A percentile compares a stretch with the other conserved stretches of the same genome.
Evolutionary conservation across 1,140 invertebrate genomes (phyloP).

Genomic region (Periplaneta americana): DNA sequence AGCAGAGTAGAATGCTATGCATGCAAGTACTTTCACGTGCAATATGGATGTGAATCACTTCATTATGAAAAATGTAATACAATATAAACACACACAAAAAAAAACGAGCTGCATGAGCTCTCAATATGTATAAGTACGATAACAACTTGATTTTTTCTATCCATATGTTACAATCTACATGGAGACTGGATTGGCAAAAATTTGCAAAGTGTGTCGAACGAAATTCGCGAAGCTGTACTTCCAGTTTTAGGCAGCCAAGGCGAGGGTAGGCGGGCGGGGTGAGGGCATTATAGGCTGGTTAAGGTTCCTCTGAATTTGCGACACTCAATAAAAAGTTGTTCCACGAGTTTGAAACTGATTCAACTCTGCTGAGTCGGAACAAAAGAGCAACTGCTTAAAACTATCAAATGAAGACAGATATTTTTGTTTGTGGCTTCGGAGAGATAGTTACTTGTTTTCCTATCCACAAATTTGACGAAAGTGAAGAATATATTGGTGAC

Average conservation of each 20-base stretch:
- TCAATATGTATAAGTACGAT: too few relatives aligned
- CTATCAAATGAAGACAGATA: slow-evolving; percentile 8
- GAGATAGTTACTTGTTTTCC: neutral
- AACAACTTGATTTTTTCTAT: too few relatives aligned
- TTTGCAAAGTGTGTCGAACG: neutral
- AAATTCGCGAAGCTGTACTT: slow-evolving; percentile 7
- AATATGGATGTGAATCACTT: too few relatives aligned
- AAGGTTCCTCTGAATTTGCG: slow-evolving; percentile 18
- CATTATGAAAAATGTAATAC: too few relatives aligned
- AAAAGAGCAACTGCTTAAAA: slow-evolving; percentile 17
- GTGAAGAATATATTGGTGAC: neutral
- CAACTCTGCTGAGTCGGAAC: slow-evolving; percentile 6
- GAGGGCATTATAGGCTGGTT: slow-evolving; percentile 7
- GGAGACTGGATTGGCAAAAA: neutral
- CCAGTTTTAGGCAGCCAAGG: slow-evolving; percentile 6
- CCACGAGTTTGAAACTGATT: slow-evolving; percentile 10
- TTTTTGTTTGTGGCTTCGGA: neutral
- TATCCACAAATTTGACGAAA: neutral
- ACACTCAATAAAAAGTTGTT: slow-evolving; percentile 15
- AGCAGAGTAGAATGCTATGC: too few relatives aligned
- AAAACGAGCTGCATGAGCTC: too few relatives aligned
- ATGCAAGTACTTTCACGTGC: too few relatives aligned
- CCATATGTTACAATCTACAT: neutral
- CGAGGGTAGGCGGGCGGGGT: neutral
- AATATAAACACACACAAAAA: too few relatives aligned